A percentile compares a stretch with the other conserved stretches of the same genome.
Evolutionary conservation across 2,888 invertebrate species (phyloP).

Genomic region (Acleris holmiana): DNA sequence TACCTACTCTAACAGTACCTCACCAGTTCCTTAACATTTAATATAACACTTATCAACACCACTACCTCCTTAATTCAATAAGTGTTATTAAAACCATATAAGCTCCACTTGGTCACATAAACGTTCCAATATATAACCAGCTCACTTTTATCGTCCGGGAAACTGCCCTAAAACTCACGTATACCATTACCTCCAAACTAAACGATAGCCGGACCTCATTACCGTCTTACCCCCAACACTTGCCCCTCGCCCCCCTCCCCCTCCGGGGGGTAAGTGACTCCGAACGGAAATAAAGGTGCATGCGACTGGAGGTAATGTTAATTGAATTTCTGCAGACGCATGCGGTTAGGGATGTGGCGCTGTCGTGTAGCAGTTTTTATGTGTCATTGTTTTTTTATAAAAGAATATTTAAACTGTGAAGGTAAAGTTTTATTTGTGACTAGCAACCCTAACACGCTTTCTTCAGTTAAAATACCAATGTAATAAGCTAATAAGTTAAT

Average conservation of each 20-base stretch:
- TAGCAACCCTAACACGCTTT: no score
- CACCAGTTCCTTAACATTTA: no score
- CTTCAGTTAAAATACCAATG: no score
- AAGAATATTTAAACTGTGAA: no score
- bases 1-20: no score
- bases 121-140: conserved; percentile 6
- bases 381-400: no score
- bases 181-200: conserved; percentile 81
- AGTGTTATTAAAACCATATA: conserved; percentile 19
- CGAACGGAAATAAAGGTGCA: conserved; percentile 85
- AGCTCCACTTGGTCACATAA: not conserved
- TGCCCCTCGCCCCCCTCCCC: conserved; percentile 39
- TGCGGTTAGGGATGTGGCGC: conserved; percentile 54
- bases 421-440: no score
- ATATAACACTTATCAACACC: no score
- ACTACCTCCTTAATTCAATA: not conserved
- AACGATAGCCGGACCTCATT: conserved; percentile 83
- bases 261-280: conserved; percentile 74
- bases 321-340: conserved; percentile 85
- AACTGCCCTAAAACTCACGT: conserved; percentile 63
- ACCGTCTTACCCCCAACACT: conserved; percentile 62
- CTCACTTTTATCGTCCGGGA: conserved; percentile 7
- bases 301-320: conserved; percentile 85
- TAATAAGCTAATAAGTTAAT: no score
- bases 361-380: conserved; percentile 5